A percentile compares a stretch with the other conserved stretches of the same genome.
Conservation (phyloP, 2,113 vertebrate species). For the Nanger granti region DNA sequence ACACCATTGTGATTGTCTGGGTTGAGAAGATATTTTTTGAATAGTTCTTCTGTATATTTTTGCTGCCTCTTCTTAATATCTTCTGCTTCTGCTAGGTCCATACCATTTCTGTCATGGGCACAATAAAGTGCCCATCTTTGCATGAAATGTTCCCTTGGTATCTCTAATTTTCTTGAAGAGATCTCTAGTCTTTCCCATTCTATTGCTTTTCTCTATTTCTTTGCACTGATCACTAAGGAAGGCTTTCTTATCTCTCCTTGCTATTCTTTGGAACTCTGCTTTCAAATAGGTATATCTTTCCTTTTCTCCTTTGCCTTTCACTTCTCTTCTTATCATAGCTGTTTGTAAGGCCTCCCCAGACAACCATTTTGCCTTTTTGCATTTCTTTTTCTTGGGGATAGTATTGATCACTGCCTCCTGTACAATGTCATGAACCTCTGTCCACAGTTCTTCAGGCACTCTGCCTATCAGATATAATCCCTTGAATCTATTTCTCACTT, state of each 20-base stretch:
- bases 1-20: neutral
- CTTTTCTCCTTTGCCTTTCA: neutral
- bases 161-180: neutral
- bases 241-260: neutral
- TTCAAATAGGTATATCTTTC: neutral
- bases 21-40: neutral
- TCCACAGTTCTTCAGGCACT: neutral
- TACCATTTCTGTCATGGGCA: neutral
- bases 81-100: neutral
- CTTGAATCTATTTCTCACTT: neutral
- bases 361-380: neutral
- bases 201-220: neutral
- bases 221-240: neutral
- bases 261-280: neutral
- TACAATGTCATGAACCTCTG: neutral
- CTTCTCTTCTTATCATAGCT: neutral
- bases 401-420: neutral
- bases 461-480: neutral
- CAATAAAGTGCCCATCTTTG: neutral
- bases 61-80: neutral
- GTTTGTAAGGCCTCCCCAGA: neutral
- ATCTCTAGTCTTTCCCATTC: neutral
- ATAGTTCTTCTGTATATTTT: neutral
- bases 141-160: neutral
- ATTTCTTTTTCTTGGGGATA: neutral